Conservation (phyloP, 2,888 invertebrate species). For the Falcaria lacertinaria region DNA sequence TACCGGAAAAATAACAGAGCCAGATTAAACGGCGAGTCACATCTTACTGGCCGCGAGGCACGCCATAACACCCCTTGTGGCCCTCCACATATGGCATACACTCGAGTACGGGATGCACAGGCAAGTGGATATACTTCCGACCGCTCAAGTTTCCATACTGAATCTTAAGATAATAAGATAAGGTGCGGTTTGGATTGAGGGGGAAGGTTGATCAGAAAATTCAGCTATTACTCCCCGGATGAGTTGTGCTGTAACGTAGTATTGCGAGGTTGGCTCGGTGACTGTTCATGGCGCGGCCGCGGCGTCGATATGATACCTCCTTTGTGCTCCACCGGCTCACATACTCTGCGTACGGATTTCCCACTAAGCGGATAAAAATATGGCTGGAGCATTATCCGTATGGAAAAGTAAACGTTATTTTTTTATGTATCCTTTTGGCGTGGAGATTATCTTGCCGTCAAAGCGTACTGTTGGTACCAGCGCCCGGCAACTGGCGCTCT, state of each 20-base stretch:
- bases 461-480: no score
- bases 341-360: slow-evolving; percentile 48
- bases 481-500: no score
- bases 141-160: neutral
- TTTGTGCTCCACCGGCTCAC: slow-evolving; percentile 38
- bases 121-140: slow-evolving; percentile 3
- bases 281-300: slow-evolving; percentile 66
- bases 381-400: slow-evolving; percentile 39
- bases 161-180: slow-evolving; percentile 1
- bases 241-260: slow-evolving; percentile 58
- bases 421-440: slow-evolving; percentile 21
- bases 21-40: slow-evolving; percentile 53
- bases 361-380: slow-evolving; percentile 53
- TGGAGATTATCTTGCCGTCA: slow-evolving; percentile 38
- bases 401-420: slow-evolving; percentile 40
- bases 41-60: slow-evolving; percentile 18
- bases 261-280: slow-evolving; percentile 53
- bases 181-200: slow-evolving; percentile 9
- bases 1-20: slow-evolving; percentile 64
- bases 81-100: slow-evolving; percentile 13
- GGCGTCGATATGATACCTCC: slow-evolving; percentile 48
- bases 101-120: slow-evolving; percentile 13
- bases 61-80: slow-evolving; percentile 15
- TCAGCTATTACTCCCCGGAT: slow-evolving; percentile 55
- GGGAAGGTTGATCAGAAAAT: slow-evolving; percentile 39